phyloP scores from a whole-genome alignment of 2,113 vertebrate genomes.

The Eptatretus burgeri region DNA sequence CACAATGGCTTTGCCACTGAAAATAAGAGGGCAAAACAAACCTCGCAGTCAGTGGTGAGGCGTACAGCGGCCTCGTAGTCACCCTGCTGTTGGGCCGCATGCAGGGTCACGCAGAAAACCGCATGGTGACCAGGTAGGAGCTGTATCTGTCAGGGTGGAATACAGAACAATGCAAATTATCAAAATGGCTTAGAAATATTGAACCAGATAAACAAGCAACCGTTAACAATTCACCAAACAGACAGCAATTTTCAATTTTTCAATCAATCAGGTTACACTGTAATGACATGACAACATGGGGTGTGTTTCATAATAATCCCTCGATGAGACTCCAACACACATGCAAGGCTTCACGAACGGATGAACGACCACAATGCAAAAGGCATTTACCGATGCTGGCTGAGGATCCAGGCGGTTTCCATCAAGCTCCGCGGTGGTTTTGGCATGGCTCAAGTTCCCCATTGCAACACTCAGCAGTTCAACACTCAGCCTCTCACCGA shows the following conservation, averaged over 20 bases:
- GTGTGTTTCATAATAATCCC: not conserved
- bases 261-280: too few relatives aligned
- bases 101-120: conserved; percentile 54
- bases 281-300: not conserved
- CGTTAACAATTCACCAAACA: not conserved
- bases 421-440: conserved; percentile 31
- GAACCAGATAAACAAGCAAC: not conserved
- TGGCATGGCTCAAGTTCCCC: conserved; percentile 43
- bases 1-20: not conserved
- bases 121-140: conserved; percentile 66
- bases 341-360: not conserved
- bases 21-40: conserved; percentile 13
- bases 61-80: conserved; percentile 66
- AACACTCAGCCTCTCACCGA: conserved; percentile 64
- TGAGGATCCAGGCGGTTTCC: conserved; percentile 33
- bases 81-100: conserved; percentile 58
- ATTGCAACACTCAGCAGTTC: conserved; percentile 54
- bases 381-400: conserved; percentile 41
- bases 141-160: conserved; percentile 27
- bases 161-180: conserved; percentile 6
- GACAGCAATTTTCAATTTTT: too few relatives aligned
- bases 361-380: not conserved
- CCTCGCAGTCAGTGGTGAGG: conserved; percentile 88
- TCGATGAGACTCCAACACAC: not conserved
- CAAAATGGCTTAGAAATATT: too few relatives aligned